phyloP scores from a whole-genome alignment of 2,113 vertebrate genomes.

The Barbus barbus region DNA sequence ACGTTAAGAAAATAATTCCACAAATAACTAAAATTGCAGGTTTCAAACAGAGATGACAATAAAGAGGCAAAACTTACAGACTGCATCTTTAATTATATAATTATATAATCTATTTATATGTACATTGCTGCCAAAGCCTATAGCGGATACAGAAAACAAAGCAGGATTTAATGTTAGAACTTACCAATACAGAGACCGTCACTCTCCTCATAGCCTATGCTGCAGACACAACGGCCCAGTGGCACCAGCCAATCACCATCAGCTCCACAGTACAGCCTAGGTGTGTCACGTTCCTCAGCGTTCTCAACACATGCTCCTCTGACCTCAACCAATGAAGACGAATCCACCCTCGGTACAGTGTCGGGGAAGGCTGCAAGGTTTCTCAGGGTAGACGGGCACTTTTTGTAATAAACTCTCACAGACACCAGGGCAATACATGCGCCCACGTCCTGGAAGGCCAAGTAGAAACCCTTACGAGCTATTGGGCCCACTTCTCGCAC shows the following conservation, averaged over 20 bases:
- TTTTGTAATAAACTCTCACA: slow-evolving; percentile 94
- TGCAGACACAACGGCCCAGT: slow-evolving; percentile 93
- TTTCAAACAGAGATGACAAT: too few relatives aligned
- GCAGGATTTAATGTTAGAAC: slow-evolving; percentile 49
- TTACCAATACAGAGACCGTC: slow-evolving; percentile 92
- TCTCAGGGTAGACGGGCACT: slow-evolving; percentile 90
- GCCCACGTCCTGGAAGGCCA: slow-evolving; percentile 97
- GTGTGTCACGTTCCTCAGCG: slow-evolving; percentile 91
- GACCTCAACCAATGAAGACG: slow-evolving; percentile 95
- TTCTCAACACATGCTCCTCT: slow-evolving; percentile 92
- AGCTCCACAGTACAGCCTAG: slow-evolving; percentile 94
- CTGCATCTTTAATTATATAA: background rate
- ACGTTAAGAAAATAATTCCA: too few relatives aligned
- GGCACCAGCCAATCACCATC: slow-evolving; percentile 99
- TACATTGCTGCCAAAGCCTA: background rate
- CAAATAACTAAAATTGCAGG: too few relatives aligned
- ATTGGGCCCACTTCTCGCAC: slow-evolving; percentile 89
- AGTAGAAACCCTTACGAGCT: slow-evolving; percentile 89
- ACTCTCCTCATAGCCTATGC: slow-evolving; percentile 88
- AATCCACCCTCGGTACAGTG: slow-evolving; percentile 92
- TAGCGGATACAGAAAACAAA: background rate
- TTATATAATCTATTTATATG: background rate
- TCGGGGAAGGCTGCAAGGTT: slow-evolving; percentile 94
- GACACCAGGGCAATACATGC: slow-evolving; percentile 96
- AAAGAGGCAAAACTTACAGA: too few relatives aligned